Base-by-base conservation (phyloP, 2,797 vertebrate genomes). In the Trachurus trachurus region DNA sequence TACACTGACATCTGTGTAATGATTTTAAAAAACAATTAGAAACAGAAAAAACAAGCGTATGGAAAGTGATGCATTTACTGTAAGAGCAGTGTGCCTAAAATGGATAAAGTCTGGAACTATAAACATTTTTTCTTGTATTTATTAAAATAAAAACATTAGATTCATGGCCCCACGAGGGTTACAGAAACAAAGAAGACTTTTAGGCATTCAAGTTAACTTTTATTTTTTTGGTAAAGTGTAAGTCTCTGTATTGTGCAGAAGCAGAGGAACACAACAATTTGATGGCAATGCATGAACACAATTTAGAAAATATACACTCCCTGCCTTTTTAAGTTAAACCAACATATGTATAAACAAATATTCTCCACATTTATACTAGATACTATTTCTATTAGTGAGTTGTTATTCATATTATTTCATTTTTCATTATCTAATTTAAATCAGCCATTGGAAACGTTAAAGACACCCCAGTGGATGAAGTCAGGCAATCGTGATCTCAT, bases 211-310 rank as follows among this genome's bases (percentile, higher is more conserved):
- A 42, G 19, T 75, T 81, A 9, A 49, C 19, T 40, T 70, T 49
- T 5, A 68, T 60, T 67, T 70, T 49, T 72, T 64, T 37, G 2
- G 34, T 62, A 37, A 68, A 68, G 65, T 62, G 56, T 26, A 42
- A 67, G 49, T 70, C 37, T 57, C 50, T 75, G n/a, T 76, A 62
- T 50, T 57, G 61, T 65, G 66, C 66, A 79, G 63, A 78, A 59
- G 42, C 19, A 58, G 40, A 87, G 22, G 15, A 44, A 53, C 19
- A 19, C 49, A 73, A 8, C 66, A 86, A 42, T 59, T n/a, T 58
- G 42, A 60, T 74, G 49, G 0, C 19, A 49, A 26, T 52, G 34
- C 16, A 63, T 57, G 40, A 44, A 39, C 21, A 29, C 0, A 3
- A 37, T 31, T 57, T 12, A 47, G 5, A 72, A 54, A 49, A 61